Evolutionary conservation across 2,113 vertebrate species (phyloP), one percentile per base, ranked within the genome.

Genomic region (Spheniscus mendiculus): DNA sequence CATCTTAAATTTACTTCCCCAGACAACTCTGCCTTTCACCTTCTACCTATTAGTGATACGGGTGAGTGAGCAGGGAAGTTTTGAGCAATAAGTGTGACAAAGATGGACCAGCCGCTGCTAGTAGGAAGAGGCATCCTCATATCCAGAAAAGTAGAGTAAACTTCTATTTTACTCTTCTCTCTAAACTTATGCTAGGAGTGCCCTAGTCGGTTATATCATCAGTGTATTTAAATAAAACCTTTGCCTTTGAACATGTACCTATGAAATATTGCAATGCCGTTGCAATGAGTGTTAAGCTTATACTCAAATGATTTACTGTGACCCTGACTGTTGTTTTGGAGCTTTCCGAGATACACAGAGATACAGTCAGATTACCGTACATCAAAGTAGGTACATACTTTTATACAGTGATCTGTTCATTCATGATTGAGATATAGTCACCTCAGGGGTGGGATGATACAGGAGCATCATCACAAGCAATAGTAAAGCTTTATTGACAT

Each of bases 391-490:
- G 47, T 69, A 44, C 47, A 27, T 65, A 49, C 50, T 69, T 87
- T 89, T 77, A 47, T 74, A 55, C 16, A 87, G 65, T 67, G 47
- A 84, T 89, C 73, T 81, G 23, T 74, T 83, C 11, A 63, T 89
- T 88, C 72, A 34, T 26, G 6, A 67, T 34, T 70, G 72, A 93
- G 34, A 87, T 89, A 89, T 25, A 87, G 73, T 38, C 69, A 94
- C 65, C 49, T 82, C 86, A 79, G 34, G 56, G 70, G 40, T 67
- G 52, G 53, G 80, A 89, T 96, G 77, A 82, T 82, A 56, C 4
- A 63, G 61, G 77, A 87, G 95, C 92, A 91, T 72, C 70, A 93
- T 79, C 77, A 80, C 22, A 94, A 87, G 83, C 65, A 92, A 69
- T 13, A 72, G 26, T 61, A 95, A 85, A 89, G 62, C 89, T 92